Base-by-base conservation (phyloP, 2,888 invertebrate species). In the Barypeithes pellucidus region DNA sequence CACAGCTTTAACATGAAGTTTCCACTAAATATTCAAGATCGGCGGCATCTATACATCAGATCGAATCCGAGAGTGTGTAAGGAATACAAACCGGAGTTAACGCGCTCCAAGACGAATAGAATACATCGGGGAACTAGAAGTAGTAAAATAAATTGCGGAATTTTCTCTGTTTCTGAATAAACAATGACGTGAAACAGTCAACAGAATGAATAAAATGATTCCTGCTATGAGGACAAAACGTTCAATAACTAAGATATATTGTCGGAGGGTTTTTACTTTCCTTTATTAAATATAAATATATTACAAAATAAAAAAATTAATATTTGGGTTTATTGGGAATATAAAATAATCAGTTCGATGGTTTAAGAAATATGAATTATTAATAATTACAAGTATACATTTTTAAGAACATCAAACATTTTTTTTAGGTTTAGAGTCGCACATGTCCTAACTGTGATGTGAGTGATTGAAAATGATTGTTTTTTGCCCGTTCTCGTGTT, bases 11-110 rank as follows among this genome's bases (percentile, higher is more conserved):
- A 72, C 75, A 75, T 75, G 75, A 75, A 75, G 68, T 75, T 75
- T 72, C 75, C 70, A 75, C 75, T 75, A 75, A 72, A 75, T 75
- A 75, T 75, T 75, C 75, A 75, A 72, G 72, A 75, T 75, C 75
- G 67, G 72, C 69, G 69, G 72, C 72, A 72, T 75, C 75, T 75
- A 75, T 75, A 75, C 75, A 75, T 75, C 75, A 75, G 75, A 75
- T 75, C 75, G 75, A 75, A 75, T 68, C 54, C 68, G 47, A 52
- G 68, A 50, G 63, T 75, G 75, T 72, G 72, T 68, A 75, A 68
- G 61, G 75, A 75, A 75, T 75, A 75, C 72, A 66, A 75, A 75
- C 72, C 60, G 65, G 43, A 75, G 75, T 71, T 75, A 75, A 75
- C 72, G 72, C 45, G 60, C 59, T 50, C 43, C 50, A 69, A 72